Base-by-base conservation (phyloP, 1,140 invertebrate species). In the Ruditapes philippinarum region DNA sequence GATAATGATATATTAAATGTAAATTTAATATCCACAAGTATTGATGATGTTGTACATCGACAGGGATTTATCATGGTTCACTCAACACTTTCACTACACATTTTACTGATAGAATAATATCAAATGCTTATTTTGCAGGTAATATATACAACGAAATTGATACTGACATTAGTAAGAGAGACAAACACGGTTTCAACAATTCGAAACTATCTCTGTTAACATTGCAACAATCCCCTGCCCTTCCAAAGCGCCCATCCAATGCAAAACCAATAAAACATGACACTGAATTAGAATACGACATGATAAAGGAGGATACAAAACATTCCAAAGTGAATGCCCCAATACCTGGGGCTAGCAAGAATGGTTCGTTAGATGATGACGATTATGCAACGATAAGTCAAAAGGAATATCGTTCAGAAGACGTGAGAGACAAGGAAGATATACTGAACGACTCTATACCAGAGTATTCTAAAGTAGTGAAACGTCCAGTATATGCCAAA, bases 141-240 rank as follows among this genome's bases (percentile, higher is more conserved):
- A 36, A 4, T 7, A 38, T 78, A 36, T 78, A 78, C 74, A 49
- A 78, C 54, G 74, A 78, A 78, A 54, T 78, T 25, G 74, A 54
- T 7, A 0, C 22, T 1, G 25, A 51, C 4, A 7, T 33, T 36
- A 40, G 0, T 0, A 36, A 49, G 45, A 22, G 9, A 0, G 74
- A 70, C 38, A 70, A 19, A 12, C n/a, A 4, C 19, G 65, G 14
- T 70, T 38, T 70, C 33, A 70, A 40, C 36, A 70, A 33, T 38
- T 70, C 33, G 0, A 70, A 70, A 25, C 28, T 70, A n/a, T 19
- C 65, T 36, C 33, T 70, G 1, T 70, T 70, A 33, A 14, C 45
- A 2, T 9, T 78, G 36, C 9, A 31, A 5, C 2, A 40, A 40
- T 51, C 73, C 0, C 42, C 42, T 5, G 33, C n/a, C 0, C 45